Evolutionary conservation across 2,797 vertebrate genomes (phyloP).

Genomic region (Sylvilagus floridanus): DNA sequence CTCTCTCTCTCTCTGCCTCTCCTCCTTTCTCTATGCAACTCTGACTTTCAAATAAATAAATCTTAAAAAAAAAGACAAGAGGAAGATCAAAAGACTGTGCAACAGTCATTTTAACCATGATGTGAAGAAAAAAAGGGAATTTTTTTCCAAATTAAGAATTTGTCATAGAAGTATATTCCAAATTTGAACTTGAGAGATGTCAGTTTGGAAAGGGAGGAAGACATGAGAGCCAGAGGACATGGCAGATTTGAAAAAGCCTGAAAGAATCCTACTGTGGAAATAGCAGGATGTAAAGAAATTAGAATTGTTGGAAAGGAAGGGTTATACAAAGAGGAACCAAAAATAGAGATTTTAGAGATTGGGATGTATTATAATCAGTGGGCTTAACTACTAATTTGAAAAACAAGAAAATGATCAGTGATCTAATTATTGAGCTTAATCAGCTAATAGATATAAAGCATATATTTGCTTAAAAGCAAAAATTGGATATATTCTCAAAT

Average conservation of each 20-base stretch:
- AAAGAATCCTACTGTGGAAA: background rate
- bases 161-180: too few species aligned
- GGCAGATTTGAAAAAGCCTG: background rate
- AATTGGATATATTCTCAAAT: background rate
- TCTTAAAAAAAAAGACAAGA: background rate
- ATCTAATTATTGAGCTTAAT: background rate
- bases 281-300: background rate
- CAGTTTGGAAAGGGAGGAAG: background rate
- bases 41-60: too few species aligned
- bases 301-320: background rate
- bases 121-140: background rate
- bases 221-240: background rate
- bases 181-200: background rate
- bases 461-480: background rate
- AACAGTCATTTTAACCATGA: background rate
- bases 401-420: background rate
- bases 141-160: too few species aligned
- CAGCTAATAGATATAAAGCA: background rate
- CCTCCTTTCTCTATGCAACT: too few species aligned
- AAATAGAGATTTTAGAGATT: background rate
- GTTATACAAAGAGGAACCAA: background rate
- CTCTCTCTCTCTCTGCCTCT: too few species aligned
- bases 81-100: background rate
- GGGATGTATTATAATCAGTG: background rate
- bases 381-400: conserved; percentile 1